phyloP scores from a whole-genome alignment of 2,113 vertebrate species.

The Aptenodytes patagonicus region DNA sequence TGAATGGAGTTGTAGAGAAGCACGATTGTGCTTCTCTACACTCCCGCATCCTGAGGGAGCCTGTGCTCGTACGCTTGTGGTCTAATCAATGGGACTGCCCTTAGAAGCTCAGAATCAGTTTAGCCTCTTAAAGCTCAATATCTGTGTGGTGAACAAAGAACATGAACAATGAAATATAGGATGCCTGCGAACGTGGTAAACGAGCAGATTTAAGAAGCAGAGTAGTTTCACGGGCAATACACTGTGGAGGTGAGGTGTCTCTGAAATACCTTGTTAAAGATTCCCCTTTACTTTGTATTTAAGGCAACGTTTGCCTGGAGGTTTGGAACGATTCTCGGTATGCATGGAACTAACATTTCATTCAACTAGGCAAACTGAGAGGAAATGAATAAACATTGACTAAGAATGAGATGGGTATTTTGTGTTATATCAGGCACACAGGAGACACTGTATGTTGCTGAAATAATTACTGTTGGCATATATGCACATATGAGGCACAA shows the following conservation, averaged over 20 bases:
- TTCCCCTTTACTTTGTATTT: conserved; percentile 14
- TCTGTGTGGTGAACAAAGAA: not conserved
- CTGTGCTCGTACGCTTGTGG: accelerated
- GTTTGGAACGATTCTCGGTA: conserved; percentile 5
- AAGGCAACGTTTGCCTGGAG: conserved; percentile 13
- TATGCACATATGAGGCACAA: not conserved
- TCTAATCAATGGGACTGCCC: not conserved
- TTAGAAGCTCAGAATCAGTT: not conserved
- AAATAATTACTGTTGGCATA: not conserved
- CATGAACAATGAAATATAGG: not conserved
- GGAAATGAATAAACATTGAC: conserved; percentile 30
- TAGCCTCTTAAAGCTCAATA: not conserved
- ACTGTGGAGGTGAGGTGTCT: not conserved
- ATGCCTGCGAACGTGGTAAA: not conserved
- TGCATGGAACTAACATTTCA: not conserved
- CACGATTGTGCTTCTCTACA: not conserved
- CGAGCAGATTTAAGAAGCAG: not conserved
- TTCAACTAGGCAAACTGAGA: conserved; percentile 1
- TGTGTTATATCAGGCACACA: not conserved
- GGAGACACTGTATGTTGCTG: not conserved
- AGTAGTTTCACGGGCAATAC: not conserved
- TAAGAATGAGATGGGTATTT: not conserved
- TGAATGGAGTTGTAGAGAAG: not conserved
- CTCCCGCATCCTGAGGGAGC: not conserved
- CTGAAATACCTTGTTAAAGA: not conserved